A percentile compares a stretch with the other conserved stretches of the same genome.
Conservation (phyloP, 2,888 invertebrate genomes). For the Heliconius hortense region DNA sequence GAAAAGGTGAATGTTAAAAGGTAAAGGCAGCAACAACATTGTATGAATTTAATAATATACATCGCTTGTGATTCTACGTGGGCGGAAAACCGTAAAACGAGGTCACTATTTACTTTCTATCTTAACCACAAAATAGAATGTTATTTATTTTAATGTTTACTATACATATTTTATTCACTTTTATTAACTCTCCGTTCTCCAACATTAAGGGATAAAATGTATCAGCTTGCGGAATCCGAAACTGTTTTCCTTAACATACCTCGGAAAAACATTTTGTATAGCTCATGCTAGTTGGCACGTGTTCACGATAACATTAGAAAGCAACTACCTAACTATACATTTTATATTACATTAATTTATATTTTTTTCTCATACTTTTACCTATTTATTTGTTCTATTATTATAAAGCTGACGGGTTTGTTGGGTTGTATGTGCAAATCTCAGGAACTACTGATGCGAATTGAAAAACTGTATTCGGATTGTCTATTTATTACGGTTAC, state of each 20-base stretch:
- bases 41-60: too few species aligned
- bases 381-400: neutral
- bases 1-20: neutral
- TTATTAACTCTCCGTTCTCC: too few species aligned
- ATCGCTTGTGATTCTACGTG: neutral
- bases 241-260: too few species aligned
- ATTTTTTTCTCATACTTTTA: neutral
- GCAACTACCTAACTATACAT: neutral
- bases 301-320: neutral
- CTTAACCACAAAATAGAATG: neutral
- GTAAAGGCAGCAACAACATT: neutral
- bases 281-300: neutral
- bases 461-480: too few species aligned
- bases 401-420: neutral
- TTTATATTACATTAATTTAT: neutral
- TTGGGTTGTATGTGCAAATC: neutral
- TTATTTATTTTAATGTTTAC: too few species aligned
- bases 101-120: neutral
- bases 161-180: too few species aligned
- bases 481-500: too few species aligned
- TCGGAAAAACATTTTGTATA: too few species aligned
- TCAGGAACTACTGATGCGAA: neutral
- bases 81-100: conserved; percentile 4
- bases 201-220: too few species aligned
- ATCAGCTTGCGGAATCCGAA: too few species aligned